Conservation (phyloP, 2,888 invertebrate species). For the Gisinianus flammeolus region DNA sequence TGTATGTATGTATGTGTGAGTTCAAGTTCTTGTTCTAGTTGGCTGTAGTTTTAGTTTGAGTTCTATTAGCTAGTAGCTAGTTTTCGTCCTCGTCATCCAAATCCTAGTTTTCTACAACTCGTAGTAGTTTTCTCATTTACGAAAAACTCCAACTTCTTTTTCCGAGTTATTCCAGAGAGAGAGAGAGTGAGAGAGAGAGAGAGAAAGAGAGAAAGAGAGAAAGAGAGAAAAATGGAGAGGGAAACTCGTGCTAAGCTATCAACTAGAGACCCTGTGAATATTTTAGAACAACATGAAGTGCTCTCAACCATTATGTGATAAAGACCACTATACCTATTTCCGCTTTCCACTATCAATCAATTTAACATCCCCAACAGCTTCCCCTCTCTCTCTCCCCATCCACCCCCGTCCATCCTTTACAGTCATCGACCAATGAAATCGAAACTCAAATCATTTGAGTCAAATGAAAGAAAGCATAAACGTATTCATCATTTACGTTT, state of each 20-base stretch:
- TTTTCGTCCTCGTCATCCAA: no score
- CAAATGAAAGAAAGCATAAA: no score
- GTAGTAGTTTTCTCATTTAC: background rate
- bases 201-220: background rate
- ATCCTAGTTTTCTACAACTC: background rate
- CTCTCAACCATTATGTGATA: constrained; percentile 33
- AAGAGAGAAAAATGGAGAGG: background rate
- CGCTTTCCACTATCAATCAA: constrained; percentile 33
- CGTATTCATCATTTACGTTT: no score
- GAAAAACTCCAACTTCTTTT: background rate
- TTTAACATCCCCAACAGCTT: constrained; percentile 18
- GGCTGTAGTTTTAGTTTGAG: no score
- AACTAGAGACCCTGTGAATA: constrained; percentile 21
- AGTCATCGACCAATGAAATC: no score
- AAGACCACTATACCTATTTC: constrained; percentile 27
- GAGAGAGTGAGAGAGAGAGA: background rate
- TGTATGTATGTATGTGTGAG: no score
- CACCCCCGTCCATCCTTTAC: background rate
- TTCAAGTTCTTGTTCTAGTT: no score
- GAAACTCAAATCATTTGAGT: no score
- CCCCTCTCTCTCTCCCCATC: background rate
- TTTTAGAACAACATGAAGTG: constrained; percentile 30
- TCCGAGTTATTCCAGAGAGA: background rate
- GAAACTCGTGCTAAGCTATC: background rate
- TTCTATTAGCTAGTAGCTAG: no score